Conservation (phyloP, 1,140 invertebrate genomes). For the Proctacanthus coquilletti region DNA sequence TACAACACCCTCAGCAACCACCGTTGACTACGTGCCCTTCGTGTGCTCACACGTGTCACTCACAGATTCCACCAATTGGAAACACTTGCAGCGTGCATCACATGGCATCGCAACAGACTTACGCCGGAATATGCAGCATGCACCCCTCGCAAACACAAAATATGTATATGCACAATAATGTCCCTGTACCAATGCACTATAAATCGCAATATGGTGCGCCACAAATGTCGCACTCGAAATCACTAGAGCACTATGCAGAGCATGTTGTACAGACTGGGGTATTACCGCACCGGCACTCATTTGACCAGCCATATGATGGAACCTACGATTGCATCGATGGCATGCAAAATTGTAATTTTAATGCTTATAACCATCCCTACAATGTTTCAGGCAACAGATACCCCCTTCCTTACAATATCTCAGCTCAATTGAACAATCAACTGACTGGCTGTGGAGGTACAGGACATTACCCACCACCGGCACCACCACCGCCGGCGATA, state of each 20-base stretch:
- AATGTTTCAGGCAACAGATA: conserved; percentile 27
- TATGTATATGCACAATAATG: conserved; percentile 12
- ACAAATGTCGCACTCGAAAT: conserved; percentile 25
- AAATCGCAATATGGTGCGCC: conserved; percentile 2
- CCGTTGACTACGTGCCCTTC: not conserved
- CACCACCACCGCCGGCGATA: conserved; percentile 5
- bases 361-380: conserved; percentile 13
- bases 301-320: conserved; percentile 26
- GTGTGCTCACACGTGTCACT: not conserved
- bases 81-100: conserved; percentile 1
- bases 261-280: conserved; percentile 10
- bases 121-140: not conserved
- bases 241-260: conserved; percentile 28
- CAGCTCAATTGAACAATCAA: conserved; percentile 28
- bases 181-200: not conserved
- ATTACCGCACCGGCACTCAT: conserved; percentile 24
- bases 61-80: not conserved
- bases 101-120: not conserved
- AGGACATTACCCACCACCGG: conserved; percentile 14
- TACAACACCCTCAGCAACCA: conserved; percentile 7
- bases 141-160: conserved; percentile 7
- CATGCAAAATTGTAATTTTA: conserved; percentile 9
- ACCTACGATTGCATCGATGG: conserved; percentile 26
- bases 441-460: no score
- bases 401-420: conserved; percentile 27